Percentiles rank a stretch among this genome's conserved stretches.
phyloP scores from a whole-genome alignment of 2,113 vertebrate genomes.

The Carlito syrichta region DNA sequence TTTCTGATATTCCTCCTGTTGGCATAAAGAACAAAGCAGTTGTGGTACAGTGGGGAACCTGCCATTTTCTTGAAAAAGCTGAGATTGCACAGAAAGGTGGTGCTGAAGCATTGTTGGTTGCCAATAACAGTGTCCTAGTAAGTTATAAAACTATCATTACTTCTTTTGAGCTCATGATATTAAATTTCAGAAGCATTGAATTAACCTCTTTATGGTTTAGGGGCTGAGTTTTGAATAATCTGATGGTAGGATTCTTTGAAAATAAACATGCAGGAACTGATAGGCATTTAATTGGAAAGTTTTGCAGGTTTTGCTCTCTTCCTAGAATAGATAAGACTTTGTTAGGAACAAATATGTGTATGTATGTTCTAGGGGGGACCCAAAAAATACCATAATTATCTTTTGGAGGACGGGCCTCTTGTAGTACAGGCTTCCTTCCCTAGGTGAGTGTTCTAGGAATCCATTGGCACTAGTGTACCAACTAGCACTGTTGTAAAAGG shows the following conservation, averaged over 20 bases:
- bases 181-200: neutral
- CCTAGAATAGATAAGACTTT: neutral
- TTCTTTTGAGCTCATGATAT: neutral
- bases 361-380: no score
- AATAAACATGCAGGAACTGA: neutral
- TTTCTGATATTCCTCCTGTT: slow-evolving; percentile 76
- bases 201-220: neutral
- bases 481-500: no score
- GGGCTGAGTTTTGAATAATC: neutral
- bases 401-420: no score
- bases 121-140: slow-evolving; percentile 86
- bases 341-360: neutral
- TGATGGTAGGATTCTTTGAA: neutral
- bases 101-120: slow-evolving; percentile 88
- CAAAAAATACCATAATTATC: no score
- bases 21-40: slow-evolving; percentile 85
- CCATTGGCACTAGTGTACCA: no score
- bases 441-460: no score
- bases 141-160: slow-evolving; percentile 54
- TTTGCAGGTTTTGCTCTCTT: slow-evolving; percentile 33
- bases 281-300: neutral
- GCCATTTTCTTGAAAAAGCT: slow-evolving; percentile 89
- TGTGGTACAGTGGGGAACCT: slow-evolving; percentile 89
- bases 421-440: no score
- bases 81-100: slow-evolving; percentile 84